phyloP scores from a whole-genome alignment of 2,113 vertebrate genomes.

The Tragelaphus imberbis region DNA sequence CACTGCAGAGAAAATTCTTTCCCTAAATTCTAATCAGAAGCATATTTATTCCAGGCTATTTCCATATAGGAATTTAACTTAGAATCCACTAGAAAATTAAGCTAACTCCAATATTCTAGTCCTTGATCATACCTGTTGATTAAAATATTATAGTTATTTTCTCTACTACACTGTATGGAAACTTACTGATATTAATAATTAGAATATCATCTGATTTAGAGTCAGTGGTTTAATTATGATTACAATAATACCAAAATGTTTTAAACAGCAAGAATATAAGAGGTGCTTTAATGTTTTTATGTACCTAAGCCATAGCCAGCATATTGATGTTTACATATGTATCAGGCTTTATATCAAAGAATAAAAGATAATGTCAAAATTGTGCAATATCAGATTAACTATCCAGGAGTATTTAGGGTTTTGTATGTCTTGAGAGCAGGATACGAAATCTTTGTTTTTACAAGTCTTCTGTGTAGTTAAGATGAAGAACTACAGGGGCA shows the following conservation, averaged over 20 bases:
- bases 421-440: constrained; percentile 10
- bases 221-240: background rate
- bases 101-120: background rate
- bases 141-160: constrained; percentile 2
- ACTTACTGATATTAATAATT: background rate
- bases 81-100: constrained; percentile 9
- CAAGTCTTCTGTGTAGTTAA: background rate
- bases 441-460: constrained; percentile 19
- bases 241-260: background rate
- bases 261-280: background rate
- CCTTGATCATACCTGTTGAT: background rate
- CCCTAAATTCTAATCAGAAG: background rate
- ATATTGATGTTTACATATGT: constrained; percentile 3
- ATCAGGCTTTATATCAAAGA: constrained; percentile 29
- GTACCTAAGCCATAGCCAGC: background rate
- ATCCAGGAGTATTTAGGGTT: background rate
- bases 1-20: background rate
- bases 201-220: background rate
- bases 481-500: background rate
- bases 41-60: constrained; percentile 12
- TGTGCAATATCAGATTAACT: constrained; percentile 30
- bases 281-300: background rate
- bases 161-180: background rate
- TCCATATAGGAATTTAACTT: constrained; percentile 40
- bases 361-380: constrained; percentile 1